Conservation (phyloP, 2,113 vertebrate species). For the Crotalus tigris region DNA sequence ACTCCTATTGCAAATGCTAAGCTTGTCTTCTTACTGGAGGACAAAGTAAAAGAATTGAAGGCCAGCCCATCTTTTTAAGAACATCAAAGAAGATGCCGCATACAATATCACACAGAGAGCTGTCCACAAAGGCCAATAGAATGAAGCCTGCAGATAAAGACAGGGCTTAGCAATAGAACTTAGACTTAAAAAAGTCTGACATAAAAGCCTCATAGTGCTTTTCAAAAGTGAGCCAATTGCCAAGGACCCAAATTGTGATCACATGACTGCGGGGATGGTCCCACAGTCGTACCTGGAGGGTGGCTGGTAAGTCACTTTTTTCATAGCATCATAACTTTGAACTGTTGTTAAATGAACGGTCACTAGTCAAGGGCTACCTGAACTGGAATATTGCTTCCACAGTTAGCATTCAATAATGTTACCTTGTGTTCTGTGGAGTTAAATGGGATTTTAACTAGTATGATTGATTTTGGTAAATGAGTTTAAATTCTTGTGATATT, state of each 20-base stretch:
- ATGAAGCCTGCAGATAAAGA: neutral
- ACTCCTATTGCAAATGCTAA: neutral
- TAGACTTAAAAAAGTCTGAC: too few relatives aligned
- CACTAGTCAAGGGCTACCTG: neutral
- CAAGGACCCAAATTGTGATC: neutral
- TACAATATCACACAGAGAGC: neutral
- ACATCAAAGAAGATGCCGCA: neutral
- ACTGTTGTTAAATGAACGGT: neutral
- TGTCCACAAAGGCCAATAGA: neutral
- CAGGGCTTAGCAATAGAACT: neutral
- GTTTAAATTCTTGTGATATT: neutral
- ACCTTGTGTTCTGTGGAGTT: neutral
- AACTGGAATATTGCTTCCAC: neutral
- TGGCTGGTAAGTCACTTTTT: neutral
- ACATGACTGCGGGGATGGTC: neutral
- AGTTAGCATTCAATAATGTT: neutral
- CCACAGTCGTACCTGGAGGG: neutral
- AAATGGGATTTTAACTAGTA: neutral
- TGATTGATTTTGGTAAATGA: neutral
- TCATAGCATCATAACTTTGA: neutral
- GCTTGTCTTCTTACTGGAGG: neutral
- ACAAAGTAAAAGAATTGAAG: neutral
- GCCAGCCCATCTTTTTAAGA: neutral
- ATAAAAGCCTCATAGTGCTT: neutral
- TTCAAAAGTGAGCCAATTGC: neutral